Base-by-base conservation (phyloP, 92 coral and sea anemone species). In the Zoanthus sociatus region DNA sequence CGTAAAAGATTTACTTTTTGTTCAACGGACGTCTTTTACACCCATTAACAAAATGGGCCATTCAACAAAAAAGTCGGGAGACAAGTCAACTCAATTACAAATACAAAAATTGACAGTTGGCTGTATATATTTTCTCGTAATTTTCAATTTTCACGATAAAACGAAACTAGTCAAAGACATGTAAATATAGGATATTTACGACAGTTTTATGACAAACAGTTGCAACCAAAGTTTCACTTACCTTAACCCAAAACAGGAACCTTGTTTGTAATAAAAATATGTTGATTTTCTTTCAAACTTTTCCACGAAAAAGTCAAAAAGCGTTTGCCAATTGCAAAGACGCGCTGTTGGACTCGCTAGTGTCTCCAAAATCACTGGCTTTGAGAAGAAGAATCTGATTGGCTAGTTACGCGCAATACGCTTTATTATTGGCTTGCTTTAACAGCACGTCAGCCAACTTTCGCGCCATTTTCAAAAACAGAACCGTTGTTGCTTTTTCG, bases 361-460 rank as follows among this genome's bases (percentile, higher is more conserved):
- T 69, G 16, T 30, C 82, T 47, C 13, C 63, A 76, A 76, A 26
- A 54, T 4, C 46, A 4, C 14, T 53, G 51, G 60, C 37, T 2
- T 45, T 42, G 63, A 18, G 44, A 44, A 30, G 30, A 81, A 1
- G n/a, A 66, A 81, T 21, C 56, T 66, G 85, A 81, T 81, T 81
- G 85, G 85, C 21, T 48, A 30, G 73, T 8, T 81, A 10, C 61
- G 20, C 17, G 46, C 76, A 46, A 67, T 20, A 21, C 18, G 17
- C 18, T 71, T 51, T 48, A 45, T 66, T 63, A 81, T 81, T 81
- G 84, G 84, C 37, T 79, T 33, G 15, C 18, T 20, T 42, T 18
- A 79, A 64, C 55, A 68, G 0, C 42, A 26, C 85, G 85, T 81
- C 74, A 81, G 9, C 16, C 60, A 21, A 42, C 53, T 81, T 81